Evolutionary conservation across 2,113 vertebrate genomes (phyloP), one percentile per base, ranked within the genome.

Genomic region (Scatophagus argus): DNA sequence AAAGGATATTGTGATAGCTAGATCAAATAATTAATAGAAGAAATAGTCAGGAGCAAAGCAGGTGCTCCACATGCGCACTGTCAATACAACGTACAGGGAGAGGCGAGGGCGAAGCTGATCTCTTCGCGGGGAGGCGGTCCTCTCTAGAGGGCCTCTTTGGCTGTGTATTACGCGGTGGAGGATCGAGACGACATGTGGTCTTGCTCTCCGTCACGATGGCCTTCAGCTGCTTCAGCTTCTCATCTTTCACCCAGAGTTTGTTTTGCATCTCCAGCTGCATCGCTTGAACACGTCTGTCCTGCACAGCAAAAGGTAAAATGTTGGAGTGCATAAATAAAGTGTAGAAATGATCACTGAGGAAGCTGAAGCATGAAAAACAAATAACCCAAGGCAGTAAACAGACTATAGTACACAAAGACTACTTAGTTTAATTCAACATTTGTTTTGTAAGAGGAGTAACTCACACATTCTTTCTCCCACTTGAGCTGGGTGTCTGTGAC

Each of bases 211-310:
- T 96, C 31, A 99, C 97, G 3, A 99, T 99, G 46, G 97, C 98
- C 90, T 98, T 99, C 3, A 99, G 95, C 61, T 99, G 98, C 91
- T 99, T 99, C 87, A 99, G 93, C 63, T 99, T 99, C 83, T 99
- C 98, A 0, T 99, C 97, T 85, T 99, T 99, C 76, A 99, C 98
- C 98, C 98, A 99, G 9, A 99, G 97, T 79, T 99, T 98, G 90
- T 99, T 99, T 91, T 99, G 97, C 98, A 99, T 98, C 88, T 99
- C 96, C 74, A 99, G 90, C 89, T 99, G 97, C 83, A 97, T 99
- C 8, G 97, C 98, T 3, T 97, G 97, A 44, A 99, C 97, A 0
- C 97, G 95, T 5, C 97, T 93, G 59, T 97, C 97, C 98, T 99
- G 68, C 54, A 63, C 16, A 56, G 31, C 3, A 12, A 70, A 21